Evolutionary conservation across 2,113 vertebrate species (phyloP), one percentile per base, ranked within the genome.

Genomic region (Pterocles burchelli): DNA sequence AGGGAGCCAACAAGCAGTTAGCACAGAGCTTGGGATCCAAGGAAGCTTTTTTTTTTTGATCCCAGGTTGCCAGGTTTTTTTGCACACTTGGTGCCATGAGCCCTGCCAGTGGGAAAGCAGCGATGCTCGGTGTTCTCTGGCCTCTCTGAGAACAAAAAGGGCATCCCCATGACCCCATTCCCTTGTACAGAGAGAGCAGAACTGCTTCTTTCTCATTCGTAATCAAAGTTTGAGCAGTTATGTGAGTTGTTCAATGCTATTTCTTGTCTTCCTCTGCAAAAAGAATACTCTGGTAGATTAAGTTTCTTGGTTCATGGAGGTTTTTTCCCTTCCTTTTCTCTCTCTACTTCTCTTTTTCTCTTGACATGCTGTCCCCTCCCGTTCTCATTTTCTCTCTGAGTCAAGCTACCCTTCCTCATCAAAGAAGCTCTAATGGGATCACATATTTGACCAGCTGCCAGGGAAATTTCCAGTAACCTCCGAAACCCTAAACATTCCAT

Each of bases 391-490:
- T 96, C 92, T 91, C 52, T 93, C 57, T 28, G 79, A 95, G 88
- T 94, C 90, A 95, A 96, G 79, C 75, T 92, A 92, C 70, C 75
- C 81, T 96, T 96, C 95, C 85, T 96, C 96, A 93, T 96, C 93
- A 97, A 92, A 94, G 93, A 93, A 85, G 72, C 87, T 94, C 96
- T 98, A 94, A 98, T 95, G 94, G 94, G 94, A 95, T 96, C 92
- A 94, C 92, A 92, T 97, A 89, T 95, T 89, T 43, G n/a, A 97
- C 96, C 95, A 63, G 67, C 95, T 97, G 91, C 97, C 95, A 92
- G 88, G 81, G 83, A 97, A 97, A 97, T 97, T 98, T 98, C 94
- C 96, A 94, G 88, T 95, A 95, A 95, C 94, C 74, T 65, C 67
- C 1, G 26, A 96, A 93, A 79, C 89, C 95, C 94, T 86, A 85